Base-by-base conservation (phyloP, 2,888 invertebrate species). In the Tigriopus californicus region DNA sequence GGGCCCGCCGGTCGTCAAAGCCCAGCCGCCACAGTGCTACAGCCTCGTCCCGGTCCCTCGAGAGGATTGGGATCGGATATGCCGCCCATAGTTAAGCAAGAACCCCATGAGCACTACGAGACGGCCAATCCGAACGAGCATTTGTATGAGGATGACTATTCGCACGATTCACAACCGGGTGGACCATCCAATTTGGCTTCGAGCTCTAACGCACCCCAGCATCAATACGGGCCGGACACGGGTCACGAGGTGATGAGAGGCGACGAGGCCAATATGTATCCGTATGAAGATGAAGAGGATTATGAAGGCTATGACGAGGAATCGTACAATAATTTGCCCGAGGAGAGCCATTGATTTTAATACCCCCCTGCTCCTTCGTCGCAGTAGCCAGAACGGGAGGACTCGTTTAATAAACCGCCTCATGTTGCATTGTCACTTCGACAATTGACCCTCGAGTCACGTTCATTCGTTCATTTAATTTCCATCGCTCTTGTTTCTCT, bases 241-340 rank as follows among this genome's bases (percentile, higher is more conserved):
- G 52, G 33, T 24, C 33, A 52, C 22, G 52, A 52, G 8, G 52
- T 33, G 13, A 25, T 20, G 15, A 6, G 8, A 15, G 13, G 20
- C 15, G 52, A 52, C 10, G 52, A 33, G 11, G 56, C 18, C 13
- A 42, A 56, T 22, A 24, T 40, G 49, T 12, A 12, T 25, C 40
- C 33, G 11, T 33, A 41, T 11, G 33, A 40, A 2, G 40, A 54
- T 40, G 41, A 53, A 5, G 53, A 51, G 10, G 51, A 41, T 3
- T 15, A 54, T 41, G 54, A 54, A 54, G 22, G 41, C 41, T 41
- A 18, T 18, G 54, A 24, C 41, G 54, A 54, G 33, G 54, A 54
- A 13, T 18, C 15, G 54, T 33, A 54, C 40, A 15, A 54, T 1
- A 41, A 54, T 33, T 33, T 33, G 33, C 33, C 33, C 33, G 33